phyloP scores from a whole-genome alignment of 2,888 invertebrate genomes.

The Nemapogon koenigi region DNA sequence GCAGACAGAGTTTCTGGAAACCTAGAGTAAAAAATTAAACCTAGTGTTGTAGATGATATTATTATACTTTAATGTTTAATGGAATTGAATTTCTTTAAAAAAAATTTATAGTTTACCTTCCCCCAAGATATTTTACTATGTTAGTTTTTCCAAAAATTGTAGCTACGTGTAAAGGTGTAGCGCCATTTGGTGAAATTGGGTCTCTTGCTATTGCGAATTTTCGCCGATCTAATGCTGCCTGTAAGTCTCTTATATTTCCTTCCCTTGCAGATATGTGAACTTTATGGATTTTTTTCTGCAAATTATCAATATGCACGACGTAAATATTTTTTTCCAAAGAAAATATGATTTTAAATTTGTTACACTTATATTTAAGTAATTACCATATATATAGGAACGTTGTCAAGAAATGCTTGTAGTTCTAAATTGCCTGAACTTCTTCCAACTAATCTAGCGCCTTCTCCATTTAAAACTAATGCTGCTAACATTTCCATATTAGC shows the following conservation, averaged over 20 bases:
- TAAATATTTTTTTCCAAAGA: no score
- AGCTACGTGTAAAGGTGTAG: conserved; percentile 87
- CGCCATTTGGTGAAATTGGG: conserved; percentile 80
- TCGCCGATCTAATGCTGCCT: conserved; percentile 84
- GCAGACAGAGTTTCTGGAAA: conserved; percentile 89
- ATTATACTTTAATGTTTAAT: neutral
- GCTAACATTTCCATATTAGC: conserved; percentile 92
- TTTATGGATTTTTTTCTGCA: conserved; percentile 85
- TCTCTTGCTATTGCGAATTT: conserved; percentile 92
- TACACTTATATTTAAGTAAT: conserved; percentile 17
- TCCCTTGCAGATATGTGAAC: conserved; percentile 87
- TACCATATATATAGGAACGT: conserved; percentile 89
- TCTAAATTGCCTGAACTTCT: conserved; percentile 76
- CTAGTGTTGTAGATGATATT: neutral
- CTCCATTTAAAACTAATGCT: conserved; percentile 85
- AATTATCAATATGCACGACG: no score
- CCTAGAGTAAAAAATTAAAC: conserved; percentile 31
- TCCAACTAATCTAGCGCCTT: conserved; percentile 79
- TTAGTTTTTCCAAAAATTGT: conserved; percentile 84
- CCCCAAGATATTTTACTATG: conserved; percentile 70
- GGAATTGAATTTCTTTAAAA: neutral
- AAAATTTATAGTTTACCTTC: conserved; percentile 30
- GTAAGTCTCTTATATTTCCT: conserved; percentile 84
- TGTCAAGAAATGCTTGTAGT: conserved; percentile 85
- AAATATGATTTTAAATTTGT: no score